Evolutionary conservation across 2,797 vertebrate genomes (phyloP), one percentile per base, ranked within the genome.

Genomic region (Protosalanx chinensis): DNA sequence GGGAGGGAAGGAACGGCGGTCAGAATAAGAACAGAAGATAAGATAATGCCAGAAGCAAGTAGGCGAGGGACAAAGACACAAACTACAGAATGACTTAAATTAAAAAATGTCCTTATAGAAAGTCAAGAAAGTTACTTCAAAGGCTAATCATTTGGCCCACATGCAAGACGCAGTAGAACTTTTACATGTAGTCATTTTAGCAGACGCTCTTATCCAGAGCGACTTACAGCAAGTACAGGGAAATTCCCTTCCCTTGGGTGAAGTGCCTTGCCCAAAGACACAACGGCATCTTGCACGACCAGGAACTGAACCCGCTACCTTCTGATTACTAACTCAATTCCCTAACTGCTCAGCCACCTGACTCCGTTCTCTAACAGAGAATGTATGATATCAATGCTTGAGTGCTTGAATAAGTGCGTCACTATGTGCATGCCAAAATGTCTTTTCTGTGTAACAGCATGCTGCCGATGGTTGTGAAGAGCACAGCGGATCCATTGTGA

Each of bases 21-120:
- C n/a, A 68, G 49, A 12, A 49, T 64, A 71, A 68, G 63, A 72
- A 73, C 41, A 75, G 46, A 80, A 51, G 30, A 65, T 78, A 70
- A 72, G 60, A 65, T 10, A 13, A 0, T 2, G 68, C 65, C 32
- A 66, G 30, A 41, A 12, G 16, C n/a, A 49, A 41, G 3, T 16
- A 2, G n/a, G 32, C 5, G 33, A 37, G 32, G 18, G 4, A 53
- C 23, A 18, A 32, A 53, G 27, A 53, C 27, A 53, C 7, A 6
- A 29, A 23, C 4, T 35, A n/a, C 20, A 65, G 2, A 37, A 63
- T 32, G 61, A 8, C 18, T 18, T 0, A 1, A 63, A 62, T 30
- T 3, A 8, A 63, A 6, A 6, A 58, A 58, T 10, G 4, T 7
- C 33, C 10, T 23, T 3, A 23, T n/a, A 13, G 12, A 46, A 46